Evolutionary conservation across 2,888 invertebrate genomes (phyloP).

Genomic region (Heliconius ismenius): DNA sequence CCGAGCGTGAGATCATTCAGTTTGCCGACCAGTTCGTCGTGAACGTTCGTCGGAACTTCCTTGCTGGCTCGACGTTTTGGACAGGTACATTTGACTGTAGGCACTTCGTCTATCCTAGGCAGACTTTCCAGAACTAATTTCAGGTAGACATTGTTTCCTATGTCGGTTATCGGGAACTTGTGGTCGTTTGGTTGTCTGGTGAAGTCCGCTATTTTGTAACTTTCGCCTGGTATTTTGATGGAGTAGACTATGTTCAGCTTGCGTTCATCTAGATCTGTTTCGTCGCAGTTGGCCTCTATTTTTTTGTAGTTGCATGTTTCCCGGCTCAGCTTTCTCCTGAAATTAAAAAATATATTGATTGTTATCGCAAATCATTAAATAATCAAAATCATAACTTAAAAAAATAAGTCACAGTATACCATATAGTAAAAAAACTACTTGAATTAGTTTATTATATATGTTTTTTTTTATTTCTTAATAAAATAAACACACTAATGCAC

Average conservation of each 20-base stretch:
- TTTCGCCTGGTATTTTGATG: slow-evolving; percentile 85
- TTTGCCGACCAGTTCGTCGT: slow-evolving; percentile 69
- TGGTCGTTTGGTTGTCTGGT: slow-evolving; percentile 84
- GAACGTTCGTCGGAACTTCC: slow-evolving; percentile 56
- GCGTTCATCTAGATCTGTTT: slow-evolving; percentile 61
- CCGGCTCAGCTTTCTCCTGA: slow-evolving; percentile 75
- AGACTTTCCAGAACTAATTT: slow-evolving; percentile 85
- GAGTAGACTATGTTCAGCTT: slow-evolving; percentile 84
- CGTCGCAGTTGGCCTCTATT: slow-evolving; percentile 73
- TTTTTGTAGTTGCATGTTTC: slow-evolving; percentile 78
- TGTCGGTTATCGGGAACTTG: slow-evolving; percentile 86
- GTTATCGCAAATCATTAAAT: too few relatives aligned
- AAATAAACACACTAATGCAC: too few relatives aligned
- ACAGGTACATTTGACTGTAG: slow-evolving; percentile 79
- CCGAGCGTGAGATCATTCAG: slow-evolving; percentile 75
- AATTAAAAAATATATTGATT: slow-evolving; percentile 35
- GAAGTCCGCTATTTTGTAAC: slow-evolving; percentile 78
- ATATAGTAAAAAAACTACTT: too few relatives aligned
- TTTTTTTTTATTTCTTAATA: too few relatives aligned
- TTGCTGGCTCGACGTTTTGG: slow-evolving; percentile 66
- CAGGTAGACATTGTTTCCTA: slow-evolving; percentile 84
- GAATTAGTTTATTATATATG: too few relatives aligned
- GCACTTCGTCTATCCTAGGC: slow-evolving; percentile 88
- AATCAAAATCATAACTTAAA: too few relatives aligned
- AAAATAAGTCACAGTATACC: too few relatives aligned